Percentiles rank a stretch among this genome's conserved stretches.
phyloP scores from a whole-genome alignment of 1,140 invertebrate species.

The Apis dorsata region DNA sequence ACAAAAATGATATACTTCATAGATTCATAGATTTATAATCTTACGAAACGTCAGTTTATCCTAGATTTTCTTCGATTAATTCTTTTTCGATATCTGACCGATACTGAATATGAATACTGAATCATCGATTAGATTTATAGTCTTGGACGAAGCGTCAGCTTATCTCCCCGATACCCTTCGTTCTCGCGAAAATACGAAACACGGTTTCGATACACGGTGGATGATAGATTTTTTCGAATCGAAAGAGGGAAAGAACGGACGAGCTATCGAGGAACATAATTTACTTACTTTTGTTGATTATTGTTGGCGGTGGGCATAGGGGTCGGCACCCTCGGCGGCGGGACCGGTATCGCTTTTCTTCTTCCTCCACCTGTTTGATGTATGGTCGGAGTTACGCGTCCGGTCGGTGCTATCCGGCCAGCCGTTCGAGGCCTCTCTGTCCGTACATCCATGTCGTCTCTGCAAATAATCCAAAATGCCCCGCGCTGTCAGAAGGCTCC shows the following conservation, averaged over 20 bases:
- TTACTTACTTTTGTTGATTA: slow-evolving; percentile 74
- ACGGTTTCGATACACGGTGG: neutral
- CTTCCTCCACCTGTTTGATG: slow-evolving; percentile 74
- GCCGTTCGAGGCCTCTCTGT: slow-evolving; percentile 75
- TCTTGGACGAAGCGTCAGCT: neutral
- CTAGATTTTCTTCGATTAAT: too few relatives aligned
- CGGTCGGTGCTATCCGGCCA: slow-evolving; percentile 75
- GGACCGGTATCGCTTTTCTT: slow-evolving; percentile 77
- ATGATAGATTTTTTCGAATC: neutral
- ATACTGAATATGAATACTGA: neutral
- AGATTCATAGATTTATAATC: too few relatives aligned
- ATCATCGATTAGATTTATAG: neutral
- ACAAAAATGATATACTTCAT: too few relatives aligned
- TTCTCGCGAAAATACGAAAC: neutral
- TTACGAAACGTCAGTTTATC: too few relatives aligned
- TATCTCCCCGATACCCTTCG: neutral
- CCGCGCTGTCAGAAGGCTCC: neutral
- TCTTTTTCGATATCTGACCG: too few relatives aligned
- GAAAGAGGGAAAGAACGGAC: too few relatives aligned
- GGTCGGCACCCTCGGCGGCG: slow-evolving; percentile 77
- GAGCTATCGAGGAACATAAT: slow-evolving; percentile 1
- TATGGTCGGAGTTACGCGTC: slow-evolving; percentile 74
- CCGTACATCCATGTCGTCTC: slow-evolving; percentile 75
- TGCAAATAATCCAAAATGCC: slow-evolving; percentile 45
- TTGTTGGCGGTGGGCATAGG: slow-evolving; percentile 77